These are phyloP conservation scores for Lepus oiostolus DNA, from an alignment of 2,797 vertebrate genomes.

Conservation along the genomic window DNA sequence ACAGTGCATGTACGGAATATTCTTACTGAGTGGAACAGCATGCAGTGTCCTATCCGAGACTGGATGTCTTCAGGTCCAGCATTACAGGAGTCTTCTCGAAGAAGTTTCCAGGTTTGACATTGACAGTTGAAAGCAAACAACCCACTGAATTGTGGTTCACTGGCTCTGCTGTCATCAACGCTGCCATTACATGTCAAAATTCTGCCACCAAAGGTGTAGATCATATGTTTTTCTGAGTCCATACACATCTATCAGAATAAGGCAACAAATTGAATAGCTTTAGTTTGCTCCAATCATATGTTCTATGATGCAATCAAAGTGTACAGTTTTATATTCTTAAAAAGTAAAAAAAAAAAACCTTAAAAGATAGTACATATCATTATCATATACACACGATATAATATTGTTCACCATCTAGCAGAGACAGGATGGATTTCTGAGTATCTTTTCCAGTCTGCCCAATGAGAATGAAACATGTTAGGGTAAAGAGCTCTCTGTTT, in stretches of 20 bases:
- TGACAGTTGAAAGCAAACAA: conserved; percentile 97
- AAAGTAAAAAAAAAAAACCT: neutral
- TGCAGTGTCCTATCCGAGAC: conserved; percentile 99
- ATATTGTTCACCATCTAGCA: conserved; percentile 3
- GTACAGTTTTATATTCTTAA: conserved; percentile 55
- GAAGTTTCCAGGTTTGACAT: conserved; percentile 95
- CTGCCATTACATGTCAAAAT: conserved; percentile 98
- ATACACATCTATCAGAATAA: conserved; percentile 95
- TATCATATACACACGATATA: neutral
- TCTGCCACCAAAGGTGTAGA: conserved; percentile 98
- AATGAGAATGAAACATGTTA: conserved; percentile 23
- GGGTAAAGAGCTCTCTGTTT: conserved; percentile 56
- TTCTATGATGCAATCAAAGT: neutral
- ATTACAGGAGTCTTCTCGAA: conserved; percentile 98
- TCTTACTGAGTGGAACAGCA: conserved; percentile 97
- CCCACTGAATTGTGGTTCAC: conserved; percentile 98
- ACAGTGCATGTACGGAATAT: conserved; percentile 31
- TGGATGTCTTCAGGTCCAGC: conserved; percentile 98
- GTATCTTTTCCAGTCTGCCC: conserved; percentile 44
- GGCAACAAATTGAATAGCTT: conserved; percentile 67
- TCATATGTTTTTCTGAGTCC: conserved; percentile 99
- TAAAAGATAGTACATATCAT: conserved; percentile 27
- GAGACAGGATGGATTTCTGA: conserved; percentile 54
- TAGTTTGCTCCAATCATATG: conserved; percentile 32
- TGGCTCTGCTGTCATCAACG: conserved; percentile 96